A percentile compares a stretch with the other conserved stretches of the same genome.
Evolutionary conservation across 1,140 invertebrate genomes (phyloP).

Genomic region (Danaus plexippus): DNA sequence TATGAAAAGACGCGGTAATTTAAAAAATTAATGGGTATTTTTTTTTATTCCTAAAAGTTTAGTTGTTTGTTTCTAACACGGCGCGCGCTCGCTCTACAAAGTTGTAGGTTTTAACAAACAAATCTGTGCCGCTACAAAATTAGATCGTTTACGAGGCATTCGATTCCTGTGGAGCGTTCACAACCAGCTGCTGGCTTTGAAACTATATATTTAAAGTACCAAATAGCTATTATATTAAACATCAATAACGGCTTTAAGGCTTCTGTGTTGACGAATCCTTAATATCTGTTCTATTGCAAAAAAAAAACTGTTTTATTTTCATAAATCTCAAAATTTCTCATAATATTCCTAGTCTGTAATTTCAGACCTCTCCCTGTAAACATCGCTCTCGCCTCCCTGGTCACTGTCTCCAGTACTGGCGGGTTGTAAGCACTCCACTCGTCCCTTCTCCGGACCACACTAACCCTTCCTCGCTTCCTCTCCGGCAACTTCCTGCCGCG

Average conservation of each 20-base stretch:
- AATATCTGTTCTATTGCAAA: too few relatives aligned
- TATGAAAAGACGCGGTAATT: too few relatives aligned
- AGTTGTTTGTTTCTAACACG: not conserved
- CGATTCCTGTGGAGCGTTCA: conserved; percentile 12
- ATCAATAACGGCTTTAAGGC: too few relatives aligned
- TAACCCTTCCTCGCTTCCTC: conserved; percentile 42
- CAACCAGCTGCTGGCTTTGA: not conserved
- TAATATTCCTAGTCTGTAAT: too few relatives aligned
- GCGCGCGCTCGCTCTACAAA: not conserved
- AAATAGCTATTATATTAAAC: too few relatives aligned
- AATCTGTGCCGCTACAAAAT: conserved; percentile 12
- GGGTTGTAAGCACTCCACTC: conserved; percentile 4
- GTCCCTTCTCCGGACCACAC: conserved; percentile 43
- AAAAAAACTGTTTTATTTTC: too few relatives aligned
- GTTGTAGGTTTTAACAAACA: conserved; percentile 13
- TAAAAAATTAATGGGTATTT: too few relatives aligned
- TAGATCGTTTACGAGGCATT: conserved; percentile 12
- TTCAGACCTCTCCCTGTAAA: too few relatives aligned
- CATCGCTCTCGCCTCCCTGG: too few relatives aligned
- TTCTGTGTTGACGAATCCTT: too few relatives aligned
- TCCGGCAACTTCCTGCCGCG: conserved; percentile 28
- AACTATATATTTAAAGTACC: too few relatives aligned
- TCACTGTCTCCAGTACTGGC: conserved; percentile 7
- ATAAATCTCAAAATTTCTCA: too few relatives aligned
- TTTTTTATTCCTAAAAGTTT: not conserved